Percentiles rank a stretch among this genome's conserved stretches.
Evolutionary conservation across 1,140 invertebrate species (phyloP).

Genomic region (Platyura marginata): DNA sequence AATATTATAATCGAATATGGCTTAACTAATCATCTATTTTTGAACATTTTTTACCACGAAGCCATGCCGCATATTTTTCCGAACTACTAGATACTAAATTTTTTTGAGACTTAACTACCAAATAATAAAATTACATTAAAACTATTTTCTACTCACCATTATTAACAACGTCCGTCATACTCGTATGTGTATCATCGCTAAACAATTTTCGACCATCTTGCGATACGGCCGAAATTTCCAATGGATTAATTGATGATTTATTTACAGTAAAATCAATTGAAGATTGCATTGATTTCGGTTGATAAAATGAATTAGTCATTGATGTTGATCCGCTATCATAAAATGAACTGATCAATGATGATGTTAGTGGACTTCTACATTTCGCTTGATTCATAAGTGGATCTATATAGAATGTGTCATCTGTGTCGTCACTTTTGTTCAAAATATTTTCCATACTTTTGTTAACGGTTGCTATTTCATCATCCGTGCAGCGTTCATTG

Average conservation of each 20-base stretch:
- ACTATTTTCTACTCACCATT: not conserved
- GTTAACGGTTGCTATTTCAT: not conserved
- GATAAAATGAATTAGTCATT: not conserved
- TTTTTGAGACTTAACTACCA: too few relatives aligned
- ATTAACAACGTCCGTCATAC: not conserved
- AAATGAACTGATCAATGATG: not conserved
- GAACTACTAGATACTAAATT: too few relatives aligned
- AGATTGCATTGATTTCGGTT: slow-evolving; percentile 2
- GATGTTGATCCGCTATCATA: slow-evolving; percentile 1
- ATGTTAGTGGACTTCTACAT: not conserved
- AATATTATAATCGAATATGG: too few relatives aligned
- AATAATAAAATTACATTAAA: too few relatives aligned
- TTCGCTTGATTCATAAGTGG: not conserved
- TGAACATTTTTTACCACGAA: too few relatives aligned
- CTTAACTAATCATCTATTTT: too few relatives aligned
- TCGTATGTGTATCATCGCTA: not conserved
- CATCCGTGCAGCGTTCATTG: not conserved
- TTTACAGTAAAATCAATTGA: slow-evolving; percentile 5
- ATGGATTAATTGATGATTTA: not conserved
- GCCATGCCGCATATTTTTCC: too few relatives aligned
- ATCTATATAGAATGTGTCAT: not conserved
- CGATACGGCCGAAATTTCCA: not conserved
- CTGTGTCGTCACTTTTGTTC: not conserved
- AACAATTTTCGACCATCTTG: not conserved
- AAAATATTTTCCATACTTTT: not conserved